Evolutionary conservation across 2,888 invertebrate genomes (phyloP), one percentile per base, ranked within the genome.

Genomic region (Malacosoma neustria): DNA sequence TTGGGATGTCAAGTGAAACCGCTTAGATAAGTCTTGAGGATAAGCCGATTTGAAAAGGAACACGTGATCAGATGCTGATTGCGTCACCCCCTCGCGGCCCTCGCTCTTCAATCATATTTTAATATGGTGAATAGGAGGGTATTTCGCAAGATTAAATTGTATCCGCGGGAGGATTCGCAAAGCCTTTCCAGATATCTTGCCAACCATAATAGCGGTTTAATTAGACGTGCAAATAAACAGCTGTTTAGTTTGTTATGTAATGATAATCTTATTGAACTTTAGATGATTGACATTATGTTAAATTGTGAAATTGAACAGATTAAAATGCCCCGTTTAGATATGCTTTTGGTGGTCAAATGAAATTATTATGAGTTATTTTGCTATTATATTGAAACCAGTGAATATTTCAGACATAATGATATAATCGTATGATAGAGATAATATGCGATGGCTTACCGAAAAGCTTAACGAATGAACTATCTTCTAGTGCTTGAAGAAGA

Each of bases 11-110:
- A 34, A 35, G 12, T 38, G 39, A 42, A 49, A 46, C 48, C 46
- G 57, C 60, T 57, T 57, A 62, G 67, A 61, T 60, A 58, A 61
- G 59, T 58, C 64, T 63, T 55, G 60, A 53, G 65, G 73, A 74
- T 80, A 80, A 82, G 81, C 76, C 70, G 74, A 73, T 80, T 80
- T 79, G 68, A 73, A 73, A 80, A 77, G 77, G 72, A 73, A 72
- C 76, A 73, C 76, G 79, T 80, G 82, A 81, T 81, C 74, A 71
- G 69, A 72, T 71, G 74, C 64, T 77, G 81, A 81, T 81, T 79
- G 80, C 75, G 71, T 66, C 59, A 52, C 58, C 51, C 54, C 57
- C 59, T 43, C 43, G 35, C 43, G 40, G 44, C 46, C 51, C 48
- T 46, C 52, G 49, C 45, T 45, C 54, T 59, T 65, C 72, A 76